Evolutionary conservation across 2,888 invertebrate genomes (phyloP).

Genomic region (Acronicta alni): DNA sequence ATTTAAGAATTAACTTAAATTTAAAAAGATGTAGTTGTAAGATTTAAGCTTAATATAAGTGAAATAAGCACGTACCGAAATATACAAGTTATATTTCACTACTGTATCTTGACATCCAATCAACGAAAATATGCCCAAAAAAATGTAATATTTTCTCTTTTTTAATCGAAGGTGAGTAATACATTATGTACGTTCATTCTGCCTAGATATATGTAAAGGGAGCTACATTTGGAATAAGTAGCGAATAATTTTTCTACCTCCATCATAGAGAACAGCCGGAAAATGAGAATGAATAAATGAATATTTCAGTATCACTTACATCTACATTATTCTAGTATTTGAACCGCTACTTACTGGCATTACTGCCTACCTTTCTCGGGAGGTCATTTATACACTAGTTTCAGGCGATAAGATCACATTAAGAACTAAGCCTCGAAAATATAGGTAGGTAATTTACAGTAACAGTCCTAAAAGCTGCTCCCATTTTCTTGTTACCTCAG

Average conservation of each 20-base stretch:
- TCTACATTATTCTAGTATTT: conserved; percentile 54
- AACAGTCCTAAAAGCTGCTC: conserved; percentile 21
- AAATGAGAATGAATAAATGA: conserved; percentile 63
- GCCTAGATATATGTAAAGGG: conserved; percentile 53
- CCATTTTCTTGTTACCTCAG: conserved; percentile 54
- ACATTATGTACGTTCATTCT: conserved; percentile 36
- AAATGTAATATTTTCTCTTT: conserved; percentile 14
- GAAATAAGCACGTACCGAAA: background rate
- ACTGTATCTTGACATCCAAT: conserved; percentile 1
- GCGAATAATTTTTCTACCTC: conserved; percentile 61
- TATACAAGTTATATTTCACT: background rate
- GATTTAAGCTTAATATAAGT: no score
- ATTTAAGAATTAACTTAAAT: no score
- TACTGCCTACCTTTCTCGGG: conserved; percentile 25
- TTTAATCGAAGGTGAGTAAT: conserved; percentile 39
- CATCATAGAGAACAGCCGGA: conserved; percentile 58
- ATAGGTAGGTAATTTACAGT: background rate
- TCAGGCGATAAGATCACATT: conserved; percentile 24
- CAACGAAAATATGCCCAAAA: conserved; percentile 1
- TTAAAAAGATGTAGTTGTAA: no score
- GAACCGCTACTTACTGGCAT: conserved; percentile 26
- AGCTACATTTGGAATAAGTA: conserved; percentile 57
- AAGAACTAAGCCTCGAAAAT: conserved; percentile 11
- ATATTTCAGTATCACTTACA: conserved; percentile 57
- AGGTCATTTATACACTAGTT: conserved; percentile 34